Evolutionary conservation across 2,888 invertebrate species (phyloP), one percentile per base, ranked within the genome.

Genomic region (Leptinotarsa haldemani): DNA sequence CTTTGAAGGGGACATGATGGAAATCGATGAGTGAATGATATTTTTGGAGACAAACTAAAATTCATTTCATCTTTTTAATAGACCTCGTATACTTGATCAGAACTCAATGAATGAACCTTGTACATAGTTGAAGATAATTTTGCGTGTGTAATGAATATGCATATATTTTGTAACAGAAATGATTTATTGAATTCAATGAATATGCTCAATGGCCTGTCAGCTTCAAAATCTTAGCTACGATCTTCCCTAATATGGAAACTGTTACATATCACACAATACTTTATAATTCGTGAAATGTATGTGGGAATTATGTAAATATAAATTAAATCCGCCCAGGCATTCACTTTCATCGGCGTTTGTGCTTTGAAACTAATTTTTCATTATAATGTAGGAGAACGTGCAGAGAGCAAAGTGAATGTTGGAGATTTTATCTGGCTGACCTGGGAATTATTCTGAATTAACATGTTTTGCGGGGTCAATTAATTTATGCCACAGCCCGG

Each of bases 241-340:
- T 58, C 58, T 58, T 58, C 13, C 25, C 16, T 13, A 58, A 58
- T 58, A 58, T 13, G 58, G 58, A 58, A 58, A 58, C 58, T 25
- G 5, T 22, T 53, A 4, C 20, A 58, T 15, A 20, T 58, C 58
- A 13, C 22, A 58, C 58, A 25, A 25, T 25, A 22, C 15, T 58
- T 20, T 40, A 40, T 20, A 22, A 25, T 15, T 58, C 12, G 58
- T 20, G 22, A 58, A 58, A 22, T 58, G 20, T 25, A 40, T 58
- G 25, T 58, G 58, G 4, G 22, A 58, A 52, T 52, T 9, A 4
- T n/a, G 13, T 13, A 52, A 58, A 58, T 22, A 16, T 13, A 58
- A 22, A 22, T 25, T 25, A 4, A 58, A 58, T 22, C 25, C 25
- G 25, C 58, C 58, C 58, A 58, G 58, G 20, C 58, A 58, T 58